phyloP scores from a whole-genome alignment of 1,140 invertebrate genomes.

The Atopsyche davidsoni region DNA sequence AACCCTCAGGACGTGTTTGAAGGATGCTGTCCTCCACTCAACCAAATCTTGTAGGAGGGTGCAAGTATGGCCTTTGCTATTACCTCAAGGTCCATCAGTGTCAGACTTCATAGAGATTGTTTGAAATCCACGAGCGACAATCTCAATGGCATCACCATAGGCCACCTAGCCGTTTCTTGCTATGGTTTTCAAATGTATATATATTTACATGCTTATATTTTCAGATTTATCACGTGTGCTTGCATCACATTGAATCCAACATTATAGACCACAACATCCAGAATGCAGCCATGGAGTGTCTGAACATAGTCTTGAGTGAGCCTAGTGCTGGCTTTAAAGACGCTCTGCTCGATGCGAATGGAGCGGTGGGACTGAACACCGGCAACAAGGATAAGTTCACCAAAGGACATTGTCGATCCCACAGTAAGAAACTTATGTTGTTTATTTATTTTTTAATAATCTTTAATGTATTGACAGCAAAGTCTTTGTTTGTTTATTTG shows the following conservation, averaged over 20 bases:
- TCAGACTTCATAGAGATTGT: too few relatives aligned
- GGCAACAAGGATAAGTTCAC: constrained; percentile 40
- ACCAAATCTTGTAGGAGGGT: too few relatives aligned
- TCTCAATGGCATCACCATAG: too few relatives aligned
- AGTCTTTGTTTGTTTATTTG: too few relatives aligned
- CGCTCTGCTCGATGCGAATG: constrained; percentile 46
- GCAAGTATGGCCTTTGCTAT: too few relatives aligned
- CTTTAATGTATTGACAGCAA: too few relatives aligned
- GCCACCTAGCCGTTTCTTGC: background rate
- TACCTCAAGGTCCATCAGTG: too few relatives aligned
- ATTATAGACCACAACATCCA: constrained; percentile 78
- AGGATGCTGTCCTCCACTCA: too few relatives aligned
- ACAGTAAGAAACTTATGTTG: constrained; percentile 45
- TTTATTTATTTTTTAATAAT: too few relatives aligned
- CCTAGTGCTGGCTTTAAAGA: constrained; percentile 55
- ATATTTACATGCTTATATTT: constrained; percentile 31
- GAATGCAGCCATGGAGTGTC: constrained; percentile 73
- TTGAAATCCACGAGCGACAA: too few relatives aligned
- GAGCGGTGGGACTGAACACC: constrained; percentile 44
- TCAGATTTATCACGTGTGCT: constrained; percentile 76
- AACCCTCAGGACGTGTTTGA: background rate
- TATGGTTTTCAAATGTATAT: background rate
- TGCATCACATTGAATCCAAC: constrained; percentile 59
- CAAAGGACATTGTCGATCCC: constrained; percentile 43
- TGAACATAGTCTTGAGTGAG: constrained; percentile 65